phyloP scores from a whole-genome alignment of 2,797 vertebrate species.

The Eurystomus glaucurus region DNA sequence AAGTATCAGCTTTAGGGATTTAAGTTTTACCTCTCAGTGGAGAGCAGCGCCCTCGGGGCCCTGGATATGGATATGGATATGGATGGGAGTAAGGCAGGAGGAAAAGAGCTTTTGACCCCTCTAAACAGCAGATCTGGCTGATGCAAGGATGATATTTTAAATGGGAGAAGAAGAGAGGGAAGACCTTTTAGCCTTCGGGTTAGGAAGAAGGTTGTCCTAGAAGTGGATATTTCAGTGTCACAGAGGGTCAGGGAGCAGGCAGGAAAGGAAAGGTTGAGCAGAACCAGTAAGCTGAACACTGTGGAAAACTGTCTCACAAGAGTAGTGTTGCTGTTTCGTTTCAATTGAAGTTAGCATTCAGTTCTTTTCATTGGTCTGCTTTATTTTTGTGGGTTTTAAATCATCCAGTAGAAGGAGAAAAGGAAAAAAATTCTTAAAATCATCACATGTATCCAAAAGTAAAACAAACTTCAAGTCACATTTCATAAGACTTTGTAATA shows the following conservation, averaged over 20 bases:
- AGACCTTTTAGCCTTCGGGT: slow-evolving; percentile 29
- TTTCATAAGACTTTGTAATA: slow-evolving; percentile 36
- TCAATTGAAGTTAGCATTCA: slow-evolving; percentile 34
- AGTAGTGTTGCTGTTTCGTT: slow-evolving; percentile 27
- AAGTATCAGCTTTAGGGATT: slow-evolving; percentile 15
- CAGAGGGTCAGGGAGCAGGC: slow-evolving; percentile 46
- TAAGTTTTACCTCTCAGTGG: slow-evolving; percentile 60
- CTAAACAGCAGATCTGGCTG: slow-evolving; percentile 42
- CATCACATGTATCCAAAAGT: slow-evolving; percentile 14
- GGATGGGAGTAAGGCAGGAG: slow-evolving; percentile 61
- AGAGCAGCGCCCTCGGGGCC: slow-evolving; percentile 10
- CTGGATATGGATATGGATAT: slow-evolving; percentile 64
- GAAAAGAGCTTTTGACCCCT: slow-evolving; percentile 62
- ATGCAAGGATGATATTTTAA: slow-evolving; percentile 49
- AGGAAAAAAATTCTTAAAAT: slow-evolving; percentile 37
- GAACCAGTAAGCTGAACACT: slow-evolving; percentile 39
- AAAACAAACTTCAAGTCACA: slow-evolving; percentile 18
- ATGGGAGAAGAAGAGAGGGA: slow-evolving; percentile 51
- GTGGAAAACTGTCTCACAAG: slow-evolving; percentile 35
- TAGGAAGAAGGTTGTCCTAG: slow-evolving; percentile 62
- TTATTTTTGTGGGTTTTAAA: slow-evolving; percentile 18
- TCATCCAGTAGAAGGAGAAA: slow-evolving; percentile 43
- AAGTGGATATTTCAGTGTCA: slow-evolving; percentile 59
- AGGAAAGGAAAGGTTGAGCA: slow-evolving; percentile 44
- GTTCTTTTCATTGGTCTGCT: slow-evolving; percentile 46